Conservation (phyloP, 2,797 vertebrate species). For the Ataeniobius toweri region DNA sequence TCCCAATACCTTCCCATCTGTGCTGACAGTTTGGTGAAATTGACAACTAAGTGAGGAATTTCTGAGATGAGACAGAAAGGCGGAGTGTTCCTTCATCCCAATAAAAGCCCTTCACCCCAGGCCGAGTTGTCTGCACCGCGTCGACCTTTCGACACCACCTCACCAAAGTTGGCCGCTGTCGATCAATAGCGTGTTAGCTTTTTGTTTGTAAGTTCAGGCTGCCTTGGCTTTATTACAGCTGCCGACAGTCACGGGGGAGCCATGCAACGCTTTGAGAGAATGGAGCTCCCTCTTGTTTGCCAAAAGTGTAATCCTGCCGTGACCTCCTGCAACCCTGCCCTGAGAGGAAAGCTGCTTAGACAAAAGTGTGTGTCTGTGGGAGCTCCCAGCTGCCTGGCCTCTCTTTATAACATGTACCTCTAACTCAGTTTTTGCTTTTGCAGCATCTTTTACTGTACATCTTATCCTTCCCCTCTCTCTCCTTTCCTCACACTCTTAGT, state of each 20-base stretch:
- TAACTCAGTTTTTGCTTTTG: constrained; percentile 9
- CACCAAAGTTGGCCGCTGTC: constrained; percentile 77
- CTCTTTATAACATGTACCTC: constrained; percentile 35
- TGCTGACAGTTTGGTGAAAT: constrained; percentile 45
- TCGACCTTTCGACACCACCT: constrained; percentile 79
- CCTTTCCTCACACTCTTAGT: constrained; percentile 12
- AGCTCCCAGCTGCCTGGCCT: constrained; percentile 72
- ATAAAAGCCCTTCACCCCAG: constrained; percentile 76
- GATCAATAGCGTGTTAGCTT: constrained; percentile 86
- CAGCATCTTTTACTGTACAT: constrained; percentile 7
- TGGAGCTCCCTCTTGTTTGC: constrained; percentile 85
- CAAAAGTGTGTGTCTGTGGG: constrained; percentile 79
- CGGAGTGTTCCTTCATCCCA: constrained; percentile 71
- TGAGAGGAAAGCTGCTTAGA: constrained; percentile 86
- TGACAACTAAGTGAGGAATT: constrained; percentile 61
- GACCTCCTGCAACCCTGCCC: constrained; percentile 81
- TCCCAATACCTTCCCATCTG: constrained; percentile 40
- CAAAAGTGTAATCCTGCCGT: constrained; percentile 85
- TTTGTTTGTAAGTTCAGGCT: constrained; percentile 86
- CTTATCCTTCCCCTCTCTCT: constrained; percentile 13
- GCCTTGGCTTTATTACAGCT: constrained; percentile 84
- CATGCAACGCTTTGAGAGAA: constrained; percentile 73
- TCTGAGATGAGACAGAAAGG: constrained; percentile 58
- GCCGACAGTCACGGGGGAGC: constrained; percentile 81
- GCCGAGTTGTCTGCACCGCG: constrained; percentile 75